Conservation (phyloP, 2,888 invertebrate genomes). For the Drosophila borborema region DNA sequence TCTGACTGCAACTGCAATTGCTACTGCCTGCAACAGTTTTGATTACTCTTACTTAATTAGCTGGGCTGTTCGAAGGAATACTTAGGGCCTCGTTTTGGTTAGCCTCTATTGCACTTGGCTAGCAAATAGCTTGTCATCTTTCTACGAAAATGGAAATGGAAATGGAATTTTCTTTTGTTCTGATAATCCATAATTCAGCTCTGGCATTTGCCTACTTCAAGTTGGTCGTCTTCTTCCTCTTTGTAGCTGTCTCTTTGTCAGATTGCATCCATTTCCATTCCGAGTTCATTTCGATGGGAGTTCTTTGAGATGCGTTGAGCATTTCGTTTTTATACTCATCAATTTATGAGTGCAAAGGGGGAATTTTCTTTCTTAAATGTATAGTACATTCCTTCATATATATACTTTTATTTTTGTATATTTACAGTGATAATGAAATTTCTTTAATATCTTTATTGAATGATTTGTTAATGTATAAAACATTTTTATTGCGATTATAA, state of each 20-base stretch:
- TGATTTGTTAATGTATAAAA: too few relatives aligned
- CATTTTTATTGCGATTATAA: too few relatives aligned
- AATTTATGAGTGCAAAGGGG: not conserved
- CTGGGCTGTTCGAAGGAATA: slow-evolving; percentile 21
- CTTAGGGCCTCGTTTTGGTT: slow-evolving; percentile 17
- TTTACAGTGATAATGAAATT: too few relatives aligned
- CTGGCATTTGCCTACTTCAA: slow-evolving; percentile 55
- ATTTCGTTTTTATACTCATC: slow-evolving; percentile 20
- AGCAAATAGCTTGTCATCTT: slow-evolving; percentile 70
- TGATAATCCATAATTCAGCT: slow-evolving; percentile 18
- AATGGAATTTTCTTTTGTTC: slow-evolving; percentile 54
- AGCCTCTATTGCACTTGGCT: slow-evolving; percentile 30
- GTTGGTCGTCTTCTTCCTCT: slow-evolving; percentile 44
- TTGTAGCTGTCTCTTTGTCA: slow-evolving; percentile 27
- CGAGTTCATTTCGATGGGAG: slow-evolving; percentile 66
- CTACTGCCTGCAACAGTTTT: slow-evolving; percentile 9
- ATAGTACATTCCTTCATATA: not conserved
- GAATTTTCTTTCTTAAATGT: not conserved
- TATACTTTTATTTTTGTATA: not conserved
- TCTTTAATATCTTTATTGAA: not conserved
- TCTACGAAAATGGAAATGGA: slow-evolving; percentile 39
- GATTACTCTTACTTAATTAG: slow-evolving; percentile 54
- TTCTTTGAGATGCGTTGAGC: slow-evolving; percentile 48
- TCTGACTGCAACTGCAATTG: not conserved
- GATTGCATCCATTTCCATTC: slow-evolving; percentile 44